Percentiles rank a stretch among this genome's conserved stretches.
phyloP scores from a whole-genome alignment of 2,113 vertebrate genomes.

The Carassius gibelio region DNA sequence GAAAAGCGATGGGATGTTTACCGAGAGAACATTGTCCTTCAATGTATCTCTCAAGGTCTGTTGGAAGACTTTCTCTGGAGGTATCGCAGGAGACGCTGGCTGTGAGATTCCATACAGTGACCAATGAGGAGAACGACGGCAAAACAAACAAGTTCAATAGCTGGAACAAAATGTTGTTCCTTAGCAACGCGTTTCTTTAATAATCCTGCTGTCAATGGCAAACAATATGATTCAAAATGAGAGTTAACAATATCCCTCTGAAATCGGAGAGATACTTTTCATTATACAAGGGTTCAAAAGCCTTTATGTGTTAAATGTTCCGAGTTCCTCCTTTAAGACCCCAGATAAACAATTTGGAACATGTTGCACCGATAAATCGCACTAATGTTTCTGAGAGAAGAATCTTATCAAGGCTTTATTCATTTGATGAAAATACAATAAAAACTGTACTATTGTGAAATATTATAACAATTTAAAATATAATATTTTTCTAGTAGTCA shows the following conservation, averaged over 20 bases:
- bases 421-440: not conserved
- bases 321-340: no score
- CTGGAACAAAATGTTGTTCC: conserved; percentile 30
- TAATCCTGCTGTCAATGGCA: conserved; percentile 19
- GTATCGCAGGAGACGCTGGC: conserved; percentile 10
- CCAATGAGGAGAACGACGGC: conserved; percentile 26
- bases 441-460: not conserved
- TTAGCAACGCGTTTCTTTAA: conserved; percentile 34
- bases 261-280: not conserved
- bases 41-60: conserved; percentile 48
- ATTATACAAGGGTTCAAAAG: not conserved
- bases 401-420: not conserved
- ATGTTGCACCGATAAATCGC: no score
- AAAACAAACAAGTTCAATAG: conserved; percentile 47
- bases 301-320: no score
- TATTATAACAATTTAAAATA: no score
- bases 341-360: no score
- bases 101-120: conserved; percentile 9
- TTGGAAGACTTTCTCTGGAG: conserved; percentile 28
- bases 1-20: conserved; percentile 46
- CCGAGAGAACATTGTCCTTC: conserved; percentile 46
- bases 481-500: no score
- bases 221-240: conserved; percentile 10
- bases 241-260: not conserved
- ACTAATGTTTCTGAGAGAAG: no score